These are phyloP conservation scores for Pungitius pungitius DNA, from an alignment of 2,113 vertebrate species.

Conservation along the genomic window DNA sequence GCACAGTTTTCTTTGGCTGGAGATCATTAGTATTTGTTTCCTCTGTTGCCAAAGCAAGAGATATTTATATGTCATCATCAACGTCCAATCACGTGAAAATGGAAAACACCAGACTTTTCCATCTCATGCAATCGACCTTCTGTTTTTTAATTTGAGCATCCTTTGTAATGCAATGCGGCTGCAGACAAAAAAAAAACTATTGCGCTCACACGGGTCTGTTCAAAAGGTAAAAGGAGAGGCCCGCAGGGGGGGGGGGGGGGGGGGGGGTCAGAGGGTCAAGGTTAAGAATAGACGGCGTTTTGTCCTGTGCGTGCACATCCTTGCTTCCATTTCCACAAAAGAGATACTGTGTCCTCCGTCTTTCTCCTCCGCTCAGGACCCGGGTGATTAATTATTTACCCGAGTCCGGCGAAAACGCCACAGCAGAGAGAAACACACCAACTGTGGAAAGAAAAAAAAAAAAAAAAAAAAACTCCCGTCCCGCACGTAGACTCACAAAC, in stretches of 20 bases:
- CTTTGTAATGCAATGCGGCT: not conserved
- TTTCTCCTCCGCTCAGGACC: slow-evolving; percentile 49
- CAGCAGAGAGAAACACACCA: slow-evolving; percentile 66
- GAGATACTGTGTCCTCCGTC: slow-evolving; percentile 58
- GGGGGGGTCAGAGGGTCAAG: slow-evolving; percentile 39
- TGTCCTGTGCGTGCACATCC: slow-evolving; percentile 22
- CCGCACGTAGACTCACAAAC: slow-evolving; percentile 23
- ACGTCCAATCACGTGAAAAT: no score
- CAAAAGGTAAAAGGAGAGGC: slow-evolving; percentile 7
- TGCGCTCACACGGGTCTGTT: not conserved
- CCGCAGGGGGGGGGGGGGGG: not conserved
- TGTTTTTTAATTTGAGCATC: not conserved
- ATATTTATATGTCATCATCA: no score
- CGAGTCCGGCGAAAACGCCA: slow-evolving; percentile 77
- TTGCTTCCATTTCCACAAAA: slow-evolving; percentile 34
- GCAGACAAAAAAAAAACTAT: not conserved
- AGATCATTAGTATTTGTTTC: no score
- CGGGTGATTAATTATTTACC: slow-evolving; percentile 77
- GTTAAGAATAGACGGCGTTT: slow-evolving; percentile 33
- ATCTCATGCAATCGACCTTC: not conserved
- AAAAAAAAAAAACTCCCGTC: slow-evolving; percentile 62
- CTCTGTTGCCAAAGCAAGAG: no score
- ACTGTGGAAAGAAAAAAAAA: slow-evolving; percentile 55
- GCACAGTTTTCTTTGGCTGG: no score
- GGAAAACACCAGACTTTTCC: no score